Base-by-base conservation (phyloP, 2,888 invertebrate species). In the Cecidostiba fungosa region DNA sequence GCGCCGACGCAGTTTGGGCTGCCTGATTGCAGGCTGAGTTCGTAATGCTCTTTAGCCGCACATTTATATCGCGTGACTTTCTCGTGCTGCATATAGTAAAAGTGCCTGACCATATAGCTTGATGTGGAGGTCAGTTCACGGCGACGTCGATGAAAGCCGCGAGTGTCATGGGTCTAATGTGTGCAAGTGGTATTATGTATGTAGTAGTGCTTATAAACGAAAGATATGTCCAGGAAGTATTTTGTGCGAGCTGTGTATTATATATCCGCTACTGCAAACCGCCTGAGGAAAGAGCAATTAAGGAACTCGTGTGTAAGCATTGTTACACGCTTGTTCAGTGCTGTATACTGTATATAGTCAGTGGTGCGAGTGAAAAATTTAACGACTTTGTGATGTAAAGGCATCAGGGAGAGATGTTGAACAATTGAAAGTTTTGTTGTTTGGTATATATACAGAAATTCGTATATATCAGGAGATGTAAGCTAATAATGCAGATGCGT, bases 51-150 rank as follows among this genome's bases (percentile, higher is more conserved):
- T 62, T 19, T 26, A n/a, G 1, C n/a, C 26, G 12, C 26, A 10
- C 26, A 62, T 26, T 4, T 59, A 8, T n/a, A 66, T 66, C 66
- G 66, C 66, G 16, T 66, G 29, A 66, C 66, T 66, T 66, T 66
- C 66, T 66, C 66, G 66, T 16, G 16, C 59, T 23, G 59, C 66
- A 1, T 1, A 66, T 5, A 12, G 66, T 66, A 66, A 66, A 29
- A 66, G 66, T 66, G 16, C 26, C 66, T 26, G 23, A 66, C 54
- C 23, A 23, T 23, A 59, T 0, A 8, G 23, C n/a, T n/a, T n/a
- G n/a, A n/a, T 10, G 66, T 66, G 29, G 66, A 66, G 29, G 66
- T 66, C 29, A 66, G 66, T 66, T 66, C 66, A 66, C 66, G 66
- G 66, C 23, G 26, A 66, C 29, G 26, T 66, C 66, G 66, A 66